Evolutionary conservation across 2,888 invertebrate genomes (phyloP).

Genomic region (Cerastis rubricosa): DNA sequence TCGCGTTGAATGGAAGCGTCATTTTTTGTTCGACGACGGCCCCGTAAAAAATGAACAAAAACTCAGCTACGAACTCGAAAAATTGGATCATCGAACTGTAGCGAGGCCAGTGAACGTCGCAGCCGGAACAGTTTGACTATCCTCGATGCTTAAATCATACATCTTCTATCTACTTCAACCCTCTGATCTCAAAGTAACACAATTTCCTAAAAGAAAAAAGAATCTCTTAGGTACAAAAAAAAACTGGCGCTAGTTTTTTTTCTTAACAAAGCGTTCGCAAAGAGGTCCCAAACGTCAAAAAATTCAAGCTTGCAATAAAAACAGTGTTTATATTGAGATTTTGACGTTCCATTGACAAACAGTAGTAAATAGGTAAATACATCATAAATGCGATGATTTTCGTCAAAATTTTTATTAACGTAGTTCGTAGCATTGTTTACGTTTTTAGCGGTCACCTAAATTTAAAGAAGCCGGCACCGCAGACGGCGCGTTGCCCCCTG

Average conservation of each 20-base stretch:
- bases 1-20: conserved; percentile 78
- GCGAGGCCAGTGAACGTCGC: conserved; percentile 82
- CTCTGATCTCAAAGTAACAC: neutral
- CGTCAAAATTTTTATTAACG: conserved; percentile 36
- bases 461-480: conserved; percentile 72
- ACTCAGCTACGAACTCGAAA: conserved; percentile 80
- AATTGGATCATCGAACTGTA: conserved; percentile 88
- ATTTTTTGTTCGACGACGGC: conserved; percentile 80
- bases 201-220: neutral
- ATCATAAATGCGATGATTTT: conserved; percentile 20
- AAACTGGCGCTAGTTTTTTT: neutral
- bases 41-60: conserved; percentile 83
- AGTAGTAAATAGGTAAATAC: conserved; percentile 43
- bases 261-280: neutral
- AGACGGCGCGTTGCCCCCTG: conserved; percentile 82
- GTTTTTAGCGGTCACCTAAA: conserved; percentile 74
- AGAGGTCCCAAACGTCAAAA: conserved; percentile 25
- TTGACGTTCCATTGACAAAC: conserved; percentile 61
- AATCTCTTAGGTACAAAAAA: neutral
- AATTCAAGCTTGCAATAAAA: conserved; percentile 36
- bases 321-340: conserved; percentile 23
- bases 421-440: conserved; percentile 60
- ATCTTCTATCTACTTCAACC: conserved; percentile 11
- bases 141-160: conserved; percentile 35
- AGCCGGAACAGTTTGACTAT: conserved; percentile 68